These are phyloP conservation scores for Hypanus sabinus DNA, from an alignment of 2,113 vertebrate genomes.

Conservation along the genomic window DNA sequence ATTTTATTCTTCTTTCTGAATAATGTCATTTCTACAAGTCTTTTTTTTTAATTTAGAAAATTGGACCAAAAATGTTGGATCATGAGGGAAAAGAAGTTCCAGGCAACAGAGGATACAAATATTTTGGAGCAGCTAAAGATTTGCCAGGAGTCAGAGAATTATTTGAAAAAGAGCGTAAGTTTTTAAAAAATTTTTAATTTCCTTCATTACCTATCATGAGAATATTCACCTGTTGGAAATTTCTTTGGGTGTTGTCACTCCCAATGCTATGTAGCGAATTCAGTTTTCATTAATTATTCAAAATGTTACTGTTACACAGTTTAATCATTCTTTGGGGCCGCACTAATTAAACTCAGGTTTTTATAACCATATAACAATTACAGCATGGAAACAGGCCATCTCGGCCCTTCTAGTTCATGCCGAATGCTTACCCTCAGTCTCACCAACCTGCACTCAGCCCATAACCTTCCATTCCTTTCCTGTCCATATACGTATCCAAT, in stretches of 20 bases:
- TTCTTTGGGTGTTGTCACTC: neutral
- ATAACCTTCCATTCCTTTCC: too few relatives aligned
- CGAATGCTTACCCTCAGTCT: too few relatives aligned
- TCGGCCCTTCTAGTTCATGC: too few relatives aligned
- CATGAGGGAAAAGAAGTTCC: constrained; percentile 95
- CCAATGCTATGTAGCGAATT: neutral
- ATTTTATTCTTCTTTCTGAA: neutral
- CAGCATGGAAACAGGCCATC: too few relatives aligned
- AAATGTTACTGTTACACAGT: neutral
- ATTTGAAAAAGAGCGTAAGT: constrained; percentile 93
- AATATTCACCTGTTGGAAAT: neutral
- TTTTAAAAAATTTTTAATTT: neutral
- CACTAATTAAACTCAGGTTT: neutral
- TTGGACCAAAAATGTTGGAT: constrained; percentile 89
- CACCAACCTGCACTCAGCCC: too few relatives aligned
- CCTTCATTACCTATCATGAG: neutral
- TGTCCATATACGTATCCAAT: too few relatives aligned
- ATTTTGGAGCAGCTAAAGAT: constrained; percentile 94
- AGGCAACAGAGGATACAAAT: constrained; percentile 93
- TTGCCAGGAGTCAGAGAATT: constrained; percentile 88
- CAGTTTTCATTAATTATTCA: neutral
- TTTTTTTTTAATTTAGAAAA: constrained; percentile 56
- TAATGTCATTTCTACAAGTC: too few relatives aligned
- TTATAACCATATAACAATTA: too few relatives aligned
- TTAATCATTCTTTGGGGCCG: neutral